Evolutionary conservation across 2,797 vertebrate species (phyloP).

Genomic region (Sebastes trivittatus): DNA sequence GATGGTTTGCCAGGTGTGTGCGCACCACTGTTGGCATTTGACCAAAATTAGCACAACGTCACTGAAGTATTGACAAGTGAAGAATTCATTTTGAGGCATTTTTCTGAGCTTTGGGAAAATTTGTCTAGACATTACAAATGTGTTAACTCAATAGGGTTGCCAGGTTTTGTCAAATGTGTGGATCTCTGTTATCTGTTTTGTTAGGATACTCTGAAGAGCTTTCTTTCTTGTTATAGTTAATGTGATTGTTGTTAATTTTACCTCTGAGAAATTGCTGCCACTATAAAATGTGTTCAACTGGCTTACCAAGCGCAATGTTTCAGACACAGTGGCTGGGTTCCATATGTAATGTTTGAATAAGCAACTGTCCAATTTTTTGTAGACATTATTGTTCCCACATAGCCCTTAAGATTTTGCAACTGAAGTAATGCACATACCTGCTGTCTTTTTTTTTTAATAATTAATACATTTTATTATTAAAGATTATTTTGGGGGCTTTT

Average conservation of each 20-base stretch:
- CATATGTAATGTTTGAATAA: neutral
- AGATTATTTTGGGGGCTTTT: neutral
- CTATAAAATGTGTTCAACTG: neutral
- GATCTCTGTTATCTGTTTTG: neutral
- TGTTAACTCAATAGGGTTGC: neutral
- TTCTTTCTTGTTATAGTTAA: neutral
- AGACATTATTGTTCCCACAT: neutral
- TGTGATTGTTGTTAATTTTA: neutral
- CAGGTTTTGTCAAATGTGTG: neutral
- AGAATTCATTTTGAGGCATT: neutral
- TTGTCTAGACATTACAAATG: neutral
- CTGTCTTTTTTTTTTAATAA: neutral
- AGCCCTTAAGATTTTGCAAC: neutral
- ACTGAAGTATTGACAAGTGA: neutral
- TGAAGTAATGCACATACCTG: neutral
- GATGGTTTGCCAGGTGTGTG: constrained; percentile 12
- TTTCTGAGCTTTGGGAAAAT: neutral
- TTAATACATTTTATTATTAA: neutral
- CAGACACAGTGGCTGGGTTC: neutral
- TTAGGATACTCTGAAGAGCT: neutral
- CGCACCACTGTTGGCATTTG: neutral
- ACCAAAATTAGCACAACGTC: constrained; percentile 7
- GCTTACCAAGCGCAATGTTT: neutral
- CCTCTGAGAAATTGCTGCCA: neutral
- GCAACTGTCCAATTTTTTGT: neutral